Conservation (phyloP, 2,888 invertebrate species). For the Hyposoter didymator region DNA sequence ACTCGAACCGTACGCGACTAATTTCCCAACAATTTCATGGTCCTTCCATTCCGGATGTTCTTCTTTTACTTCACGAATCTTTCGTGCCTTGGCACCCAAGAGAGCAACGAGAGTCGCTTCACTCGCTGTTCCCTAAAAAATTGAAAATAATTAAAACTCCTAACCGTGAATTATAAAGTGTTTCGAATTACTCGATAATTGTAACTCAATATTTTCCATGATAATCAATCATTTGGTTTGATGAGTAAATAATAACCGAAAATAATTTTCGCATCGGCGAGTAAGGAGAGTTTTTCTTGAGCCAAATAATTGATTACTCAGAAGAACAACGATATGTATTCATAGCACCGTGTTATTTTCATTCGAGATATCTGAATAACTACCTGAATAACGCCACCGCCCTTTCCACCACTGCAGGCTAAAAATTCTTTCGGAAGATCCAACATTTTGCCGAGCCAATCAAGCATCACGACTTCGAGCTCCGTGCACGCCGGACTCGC, state of each 20-base stretch:
- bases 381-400: conserved; percentile 92
- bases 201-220: too few species aligned
- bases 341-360: neutral
- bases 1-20: conserved; percentile 95
- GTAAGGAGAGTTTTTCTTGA: too few species aligned
- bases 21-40: conserved; percentile 89
- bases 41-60: conserved; percentile 92
- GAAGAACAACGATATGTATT: neutral
- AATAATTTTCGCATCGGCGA: too few species aligned
- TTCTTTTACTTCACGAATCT: conserved; percentile 88
- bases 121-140: conserved; percentile 94
- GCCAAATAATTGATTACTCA: too few species aligned
- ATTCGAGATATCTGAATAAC: neutral
- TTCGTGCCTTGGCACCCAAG: conserved; percentile 94
- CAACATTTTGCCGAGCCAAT: conserved; percentile 98
- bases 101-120: conserved; percentile 97
- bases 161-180: too few species aligned
- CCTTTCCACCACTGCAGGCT: conserved; percentile 91
- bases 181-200: too few species aligned
- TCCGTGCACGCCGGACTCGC: conserved; percentile 98
- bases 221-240: too few species aligned
- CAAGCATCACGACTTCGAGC: conserved; percentile 96
- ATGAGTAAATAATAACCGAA: too few species aligned
- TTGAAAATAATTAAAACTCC: neutral
- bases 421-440: conserved; percentile 94